Evolutionary conservation across 2,888 invertebrate genomes (phyloP), one percentile per base, ranked within the genome.

Genomic region (Drosophila atripex): DNA sequence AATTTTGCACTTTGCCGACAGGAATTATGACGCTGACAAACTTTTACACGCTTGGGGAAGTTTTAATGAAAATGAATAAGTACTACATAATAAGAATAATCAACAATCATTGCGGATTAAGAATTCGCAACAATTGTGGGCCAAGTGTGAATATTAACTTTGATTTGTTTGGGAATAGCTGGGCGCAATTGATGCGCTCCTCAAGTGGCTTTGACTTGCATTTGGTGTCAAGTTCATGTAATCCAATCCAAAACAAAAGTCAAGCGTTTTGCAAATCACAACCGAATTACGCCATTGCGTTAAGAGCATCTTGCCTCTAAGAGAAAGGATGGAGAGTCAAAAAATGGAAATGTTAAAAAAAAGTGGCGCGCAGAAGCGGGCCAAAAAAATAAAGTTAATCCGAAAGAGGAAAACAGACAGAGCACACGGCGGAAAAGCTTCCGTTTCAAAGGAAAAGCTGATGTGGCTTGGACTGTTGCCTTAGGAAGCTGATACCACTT

Each of bases 191-290:
- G 14, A 21, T 28, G 55, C 39, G 45, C 30, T 16, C 11, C 52
- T 43, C 12, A 32, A 51, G 23, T 18, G 28, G n/a, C 47, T 54
- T 54, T 45, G 59, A 53, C 21, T 30, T 35, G 35, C 43, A 46
- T 60, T 71, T 50, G 60, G 68, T 86, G 76, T 75, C 85, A 86
- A 80, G 82, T 80, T 84, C 82, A 79, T 66, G 65, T 65, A 69
- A 65, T 59, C 49, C 45, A 59, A 73, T 46, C 51, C 59, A 72
- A 70, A 70, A 64, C 59, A 46, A 66, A 64, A 51, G 39, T 58
- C 59, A 50, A 73, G 41, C 63, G 69, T 32, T 61, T 25, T 38
- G 54, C 32, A 49, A 70, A 64, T 64, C 69, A 41, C 45, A 54
- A 14, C 25, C 28, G 28, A 71, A 71, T 70, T 70, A 60, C 61